Percentiles rank a stretch among this genome's conserved stretches.
These are phyloP conservation scores for Syngnathus acus DNA, from an alignment of 2,797 vertebrate genomes.

Conservation along the genomic window DNA sequence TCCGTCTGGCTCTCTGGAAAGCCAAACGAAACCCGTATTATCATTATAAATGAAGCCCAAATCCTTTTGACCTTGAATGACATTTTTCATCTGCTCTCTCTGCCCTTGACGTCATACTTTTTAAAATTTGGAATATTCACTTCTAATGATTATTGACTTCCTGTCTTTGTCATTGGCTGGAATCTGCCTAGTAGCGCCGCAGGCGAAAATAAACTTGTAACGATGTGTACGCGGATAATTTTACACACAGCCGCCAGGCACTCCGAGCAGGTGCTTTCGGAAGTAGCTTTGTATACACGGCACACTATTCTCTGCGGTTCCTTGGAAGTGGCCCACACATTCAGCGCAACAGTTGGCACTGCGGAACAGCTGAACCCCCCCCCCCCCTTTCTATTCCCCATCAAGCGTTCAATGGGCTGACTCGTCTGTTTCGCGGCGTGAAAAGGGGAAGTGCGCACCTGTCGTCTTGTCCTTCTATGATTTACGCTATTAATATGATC, in stretches of 20 bases:
- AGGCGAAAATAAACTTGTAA: slow-evolving; percentile 70
- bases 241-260: slow-evolving; percentile 44
- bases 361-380: slow-evolving; percentile 21
- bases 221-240: slow-evolving; percentile 62
- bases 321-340: slow-evolving; percentile 8
- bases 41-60: not conserved
- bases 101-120: not conserved
- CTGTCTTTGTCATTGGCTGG: slow-evolving; percentile 12
- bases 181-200: slow-evolving; percentile 69
- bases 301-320: slow-evolving; percentile 50
- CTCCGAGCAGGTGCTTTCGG: slow-evolving; percentile 41
- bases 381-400: slow-evolving; percentile 8
- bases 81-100: not conserved
- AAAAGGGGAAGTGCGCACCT: not conserved
- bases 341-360: slow-evolving; percentile 22
- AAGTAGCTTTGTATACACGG: slow-evolving; percentile 53
- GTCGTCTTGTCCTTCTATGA: not conserved
- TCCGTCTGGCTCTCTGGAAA: not conserved
- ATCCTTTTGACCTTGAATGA: not conserved
- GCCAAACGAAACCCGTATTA: not conserved
- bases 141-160: too few species aligned
- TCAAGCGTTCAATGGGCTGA: slow-evolving; percentile 25
- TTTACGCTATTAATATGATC: too few species aligned
- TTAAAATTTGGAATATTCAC: too few species aligned
- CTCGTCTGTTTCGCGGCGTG: slow-evolving; percentile 19